Percentiles rank a stretch among this genome's conserved stretches.
phyloP scores from a whole-genome alignment of 2,797 vertebrate species.

The Sandelia bainsii region DNA sequence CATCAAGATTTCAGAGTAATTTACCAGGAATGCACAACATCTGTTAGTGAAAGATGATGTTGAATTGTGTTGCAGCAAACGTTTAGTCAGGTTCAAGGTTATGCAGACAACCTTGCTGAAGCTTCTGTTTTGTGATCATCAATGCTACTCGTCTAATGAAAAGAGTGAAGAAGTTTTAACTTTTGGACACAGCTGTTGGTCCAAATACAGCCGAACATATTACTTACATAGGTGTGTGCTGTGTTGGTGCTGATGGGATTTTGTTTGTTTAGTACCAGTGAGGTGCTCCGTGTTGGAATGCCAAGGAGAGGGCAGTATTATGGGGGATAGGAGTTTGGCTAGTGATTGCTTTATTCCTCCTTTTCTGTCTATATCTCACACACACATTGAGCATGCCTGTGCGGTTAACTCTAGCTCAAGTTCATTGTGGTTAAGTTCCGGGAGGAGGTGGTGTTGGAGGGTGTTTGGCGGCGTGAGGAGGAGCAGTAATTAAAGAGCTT shows the following conservation, averaged over 20 bases:
- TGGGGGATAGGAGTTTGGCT: conserved; percentile 54
- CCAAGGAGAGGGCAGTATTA: conserved; percentile 30
- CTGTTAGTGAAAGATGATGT: too few species aligned
- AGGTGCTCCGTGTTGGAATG: conserved; percentile 48
- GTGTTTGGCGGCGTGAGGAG: conserved; percentile 40
- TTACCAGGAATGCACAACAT: too few species aligned
- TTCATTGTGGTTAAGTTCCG: conserved; percentile 76
- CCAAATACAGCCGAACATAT: not conserved
- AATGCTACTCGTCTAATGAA: not conserved
- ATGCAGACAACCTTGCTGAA: not conserved
- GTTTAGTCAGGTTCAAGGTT: not conserved
- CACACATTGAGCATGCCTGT: conserved; percentile 29
- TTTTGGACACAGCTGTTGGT: not conserved
- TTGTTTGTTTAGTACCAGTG: conserved; percentile 51
- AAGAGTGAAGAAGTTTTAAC: not conserved
- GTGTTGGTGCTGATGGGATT: conserved; percentile 14
- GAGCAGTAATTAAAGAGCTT: conserved; percentile 82
- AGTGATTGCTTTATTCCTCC: conserved; percentile 56
- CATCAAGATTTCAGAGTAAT: too few species aligned
- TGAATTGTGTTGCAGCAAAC: too few species aligned
- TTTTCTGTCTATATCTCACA: conserved; percentile 18
- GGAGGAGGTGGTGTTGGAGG: conserved; percentile 50
- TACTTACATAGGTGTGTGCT: conserved; percentile 31
- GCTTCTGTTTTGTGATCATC: not conserved
- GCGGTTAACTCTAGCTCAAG: conserved; percentile 71